These are phyloP conservation scores for Nasalis larvatus DNA, from an alignment of 2,113 vertebrate species.

Conservation along the genomic window DNA sequence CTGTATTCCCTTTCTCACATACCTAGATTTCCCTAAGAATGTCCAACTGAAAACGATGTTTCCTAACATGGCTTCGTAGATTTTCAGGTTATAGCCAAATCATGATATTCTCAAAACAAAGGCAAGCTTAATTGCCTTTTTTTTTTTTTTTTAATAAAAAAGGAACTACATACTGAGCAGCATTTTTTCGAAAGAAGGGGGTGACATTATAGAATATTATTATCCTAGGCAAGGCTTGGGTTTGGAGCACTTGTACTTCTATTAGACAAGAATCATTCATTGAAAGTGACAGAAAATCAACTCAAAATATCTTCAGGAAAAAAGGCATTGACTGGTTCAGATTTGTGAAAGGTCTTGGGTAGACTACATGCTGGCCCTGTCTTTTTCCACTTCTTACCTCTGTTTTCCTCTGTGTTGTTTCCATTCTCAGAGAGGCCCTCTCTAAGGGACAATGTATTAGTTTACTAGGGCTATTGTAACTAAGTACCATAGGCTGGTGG, in stretches of 20 bases:
- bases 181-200: background rate
- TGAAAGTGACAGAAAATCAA: background rate
- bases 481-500: background rate
- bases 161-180: background rate
- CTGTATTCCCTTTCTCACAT: background rate
- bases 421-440: background rate
- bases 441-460: background rate
- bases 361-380: background rate
- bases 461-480: background rate
- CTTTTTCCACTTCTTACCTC: background rate
- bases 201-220: background rate
- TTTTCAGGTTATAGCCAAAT: background rate
- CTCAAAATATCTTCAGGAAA: background rate
- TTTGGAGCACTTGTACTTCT: background rate
- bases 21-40: background rate
- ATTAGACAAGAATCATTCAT: background rate
- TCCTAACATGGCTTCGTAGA: background rate
- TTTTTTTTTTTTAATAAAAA: background rate
- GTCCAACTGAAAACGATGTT: background rate
- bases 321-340: background rate
- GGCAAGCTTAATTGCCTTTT: background rate
- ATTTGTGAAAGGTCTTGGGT: background rate
- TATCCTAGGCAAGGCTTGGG: background rate
- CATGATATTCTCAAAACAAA: background rate
- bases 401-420: background rate